Base-by-base conservation (phyloP, 2,797 vertebrate species). In the Galagoides demidoff region DNA sequence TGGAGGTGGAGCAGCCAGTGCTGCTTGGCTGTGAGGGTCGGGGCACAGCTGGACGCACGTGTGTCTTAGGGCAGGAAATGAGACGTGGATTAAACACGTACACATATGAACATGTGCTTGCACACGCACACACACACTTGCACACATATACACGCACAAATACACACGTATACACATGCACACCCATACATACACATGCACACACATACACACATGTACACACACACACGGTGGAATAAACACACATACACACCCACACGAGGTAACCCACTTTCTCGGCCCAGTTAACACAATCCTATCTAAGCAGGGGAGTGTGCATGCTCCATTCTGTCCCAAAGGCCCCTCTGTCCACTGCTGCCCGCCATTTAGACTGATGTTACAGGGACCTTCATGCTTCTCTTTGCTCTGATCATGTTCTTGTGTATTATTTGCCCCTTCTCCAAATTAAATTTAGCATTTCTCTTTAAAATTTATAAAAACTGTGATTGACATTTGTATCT, bases 151-250 rank as follows among this genome's bases (percentile, higher is more conserved):
- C 52, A 55, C 52, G 5, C 3, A 17, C 52, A 55, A 14, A 23
- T 4, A 23, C 20, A 2, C 20, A 7, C 79, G 19, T 8, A 17
- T 1, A 0, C 52, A 20, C 0, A 0, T 22, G n/a, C n/a, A n/a
- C 20, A 7, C 79, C 12, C 6, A 5, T 7, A 23, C 8, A 17
- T 1, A 0, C 52, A 20, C 0, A 0, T 22, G 11, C 45, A 45
- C 45, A 45, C 45, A 45, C 10, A 45, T n/a, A 45, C 45, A 45
- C 1, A 45, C 45, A 45, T 45, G 45, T n/a, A n/a, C 45, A 45
- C 45, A 45, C 45, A 45, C 45, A 45, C 10, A 45, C 27, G 10
- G 25, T 63, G 25, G 61, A 27, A 29, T 63, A 63, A 25, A 63
- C 31, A 34, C 17, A 9, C 31, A 68, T 11, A 4, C 59, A 27